Evolutionary conservation across 2,797 vertebrate genomes (phyloP).

Genomic region (Euthynnus affinis): DNA sequence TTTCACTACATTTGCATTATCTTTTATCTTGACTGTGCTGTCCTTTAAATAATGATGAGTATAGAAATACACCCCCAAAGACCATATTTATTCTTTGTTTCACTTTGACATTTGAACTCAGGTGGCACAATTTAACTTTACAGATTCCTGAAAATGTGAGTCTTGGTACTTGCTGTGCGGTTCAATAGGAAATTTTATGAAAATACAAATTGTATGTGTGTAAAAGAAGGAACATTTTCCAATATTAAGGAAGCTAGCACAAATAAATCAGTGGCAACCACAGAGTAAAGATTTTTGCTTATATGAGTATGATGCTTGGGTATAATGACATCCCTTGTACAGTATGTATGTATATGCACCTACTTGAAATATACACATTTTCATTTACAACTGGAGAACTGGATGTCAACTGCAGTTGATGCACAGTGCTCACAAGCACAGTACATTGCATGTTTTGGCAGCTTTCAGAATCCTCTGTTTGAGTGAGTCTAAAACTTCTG

Average conservation of each 20-base stretch:
- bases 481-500: background rate
- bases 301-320: background rate
- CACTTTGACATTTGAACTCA: constrained; percentile 24
- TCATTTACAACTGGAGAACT: background rate
- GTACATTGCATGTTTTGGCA: constrained; percentile 2
- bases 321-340: background rate
- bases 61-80: background rate
- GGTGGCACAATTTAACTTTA: constrained; percentile 5
- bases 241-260: background rate
- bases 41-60: constrained; percentile 9
- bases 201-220: background rate
- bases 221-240: background rate
- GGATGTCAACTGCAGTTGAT: constrained; percentile 14
- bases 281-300: too few species aligned
- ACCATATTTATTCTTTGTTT: background rate
- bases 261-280: background rate
- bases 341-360: background rate
- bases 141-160: background rate
- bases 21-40: constrained; percentile 32
- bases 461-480: constrained; percentile 17
- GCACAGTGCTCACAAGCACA: background rate
- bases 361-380: background rate
- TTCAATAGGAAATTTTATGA: background rate
- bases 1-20: constrained; percentile 38
- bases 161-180: background rate